Evolutionary conservation across 1,140 invertebrate species (phyloP), one percentile per base, ranked within the genome.

Genomic region (Lordiphosa collinella): DNA sequence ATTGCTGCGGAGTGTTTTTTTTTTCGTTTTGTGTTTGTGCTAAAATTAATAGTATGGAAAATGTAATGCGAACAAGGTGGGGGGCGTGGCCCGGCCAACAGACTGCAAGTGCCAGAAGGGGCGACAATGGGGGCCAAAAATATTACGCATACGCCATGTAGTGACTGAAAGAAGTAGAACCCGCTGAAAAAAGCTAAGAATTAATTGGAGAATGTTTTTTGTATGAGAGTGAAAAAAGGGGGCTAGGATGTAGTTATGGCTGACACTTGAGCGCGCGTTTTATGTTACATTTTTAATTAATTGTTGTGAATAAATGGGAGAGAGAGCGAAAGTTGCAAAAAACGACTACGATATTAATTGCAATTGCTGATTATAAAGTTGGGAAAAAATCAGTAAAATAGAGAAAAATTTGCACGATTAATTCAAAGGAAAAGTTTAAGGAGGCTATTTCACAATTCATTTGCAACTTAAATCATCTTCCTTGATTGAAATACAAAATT

Each of bases 101-200:
- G 8, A 11, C 29, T 35, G 40, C 13, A 53, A 4, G 22, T 22
- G 50, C 7, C 25, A 14, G 29, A 41, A 38, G 46, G 35, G 31
- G 31, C 57, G 35, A 41, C 43, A 56, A 64, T 35, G 44, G 54
- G 64, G 58, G 74, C 51, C 53, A 58, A 62, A 44, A 72, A 68
- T 48, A 76, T 84, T 76, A 82, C 78, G 76, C 62, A 84, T 82
- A 82, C 76, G 78, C 58, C 67, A 35, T 60, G 56, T 69, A 56
- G 7, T 46, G 36, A 22, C 56, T 41, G 10, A 13, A 11, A 34
- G 18, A 29, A 37, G 46, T 43, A 49, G 48, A 50, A 52, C 78
- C 61, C 54, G 67, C 54, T 62, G 47, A 71, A 78, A 71, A 69
- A 69, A 58, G 53, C 50, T 36, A 55, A 55, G 65, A 80, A 79